phyloP scores from a whole-genome alignment of 2,113 vertebrate species.

The Vulpes ferrilata region DNA sequence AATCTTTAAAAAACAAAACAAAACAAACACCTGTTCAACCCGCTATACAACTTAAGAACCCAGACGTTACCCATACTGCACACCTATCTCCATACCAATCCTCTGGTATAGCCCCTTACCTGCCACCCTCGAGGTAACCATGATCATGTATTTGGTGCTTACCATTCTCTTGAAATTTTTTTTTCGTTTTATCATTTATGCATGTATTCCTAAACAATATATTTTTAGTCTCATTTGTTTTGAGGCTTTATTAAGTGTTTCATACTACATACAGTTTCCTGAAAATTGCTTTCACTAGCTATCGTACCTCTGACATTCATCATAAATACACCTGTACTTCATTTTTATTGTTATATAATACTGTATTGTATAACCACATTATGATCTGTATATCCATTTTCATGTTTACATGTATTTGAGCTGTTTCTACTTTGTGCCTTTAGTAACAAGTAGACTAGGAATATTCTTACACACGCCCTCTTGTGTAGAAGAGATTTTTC shows the following conservation, averaged over 20 bases:
- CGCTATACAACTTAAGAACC: background rate
- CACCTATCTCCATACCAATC: background rate
- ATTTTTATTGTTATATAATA: slow-evolving; percentile 32
- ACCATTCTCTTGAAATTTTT: background rate
- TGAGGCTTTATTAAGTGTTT: background rate
- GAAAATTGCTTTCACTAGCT: background rate
- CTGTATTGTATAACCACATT: background rate
- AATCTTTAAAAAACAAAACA: background rate
- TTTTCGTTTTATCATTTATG: background rate
- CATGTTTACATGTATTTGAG: background rate
- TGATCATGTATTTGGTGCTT: background rate
- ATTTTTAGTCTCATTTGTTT: slow-evolving; percentile 36
- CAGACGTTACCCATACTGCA: background rate
- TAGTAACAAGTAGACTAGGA: background rate
- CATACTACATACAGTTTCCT: background rate
- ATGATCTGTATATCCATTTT: background rate
- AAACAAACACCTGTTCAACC: background rate
- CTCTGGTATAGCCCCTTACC: background rate
- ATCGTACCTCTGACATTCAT: background rate
- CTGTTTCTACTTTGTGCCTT: background rate
- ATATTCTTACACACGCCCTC: background rate
- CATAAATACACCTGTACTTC: background rate
- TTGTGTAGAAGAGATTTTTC: background rate
- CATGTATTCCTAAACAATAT: background rate
- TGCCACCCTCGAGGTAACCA: background rate